Percentiles rank a stretch among this genome's conserved stretches.
These are phyloP conservation scores for Lucilia sericata DNA, from an alignment of 1,140 invertebrate species.

Conservation along the genomic window DNA sequence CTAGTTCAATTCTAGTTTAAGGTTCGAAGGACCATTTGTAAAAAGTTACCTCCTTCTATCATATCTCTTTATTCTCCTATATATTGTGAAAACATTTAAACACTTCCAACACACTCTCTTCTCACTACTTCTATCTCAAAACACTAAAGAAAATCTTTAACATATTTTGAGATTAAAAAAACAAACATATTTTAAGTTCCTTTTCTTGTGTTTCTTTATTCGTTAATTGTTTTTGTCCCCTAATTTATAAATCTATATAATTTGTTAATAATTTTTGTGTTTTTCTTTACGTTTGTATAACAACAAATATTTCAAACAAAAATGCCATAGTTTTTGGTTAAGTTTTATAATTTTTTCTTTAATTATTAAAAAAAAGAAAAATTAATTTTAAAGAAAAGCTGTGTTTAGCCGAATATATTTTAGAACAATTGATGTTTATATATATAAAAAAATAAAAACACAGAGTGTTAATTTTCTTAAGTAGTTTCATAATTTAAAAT, in stretches of 20 bases:
- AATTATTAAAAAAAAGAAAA: conserved; percentile 33
- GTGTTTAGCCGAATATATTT: background rate
- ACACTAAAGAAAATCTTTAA: background rate
- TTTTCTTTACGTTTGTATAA: background rate
- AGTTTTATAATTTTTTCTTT: conserved; percentile 30
- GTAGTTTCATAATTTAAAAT: too few relatives aligned
- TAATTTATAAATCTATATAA: background rate
- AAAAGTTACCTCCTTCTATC: too few relatives aligned
- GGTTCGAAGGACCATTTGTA: background rate
- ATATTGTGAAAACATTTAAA: background rate
- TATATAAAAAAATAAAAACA: too few relatives aligned
- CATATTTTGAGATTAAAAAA: background rate
- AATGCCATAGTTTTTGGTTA: conserved; percentile 44
- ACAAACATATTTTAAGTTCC: too few relatives aligned
- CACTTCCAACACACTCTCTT: too few relatives aligned
- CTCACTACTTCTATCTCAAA: background rate
- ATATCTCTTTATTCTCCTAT: background rate
- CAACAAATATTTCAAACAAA: conserved; percentile 28
- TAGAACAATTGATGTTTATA: background rate
- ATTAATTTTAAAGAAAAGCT: background rate
- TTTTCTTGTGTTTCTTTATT: background rate
- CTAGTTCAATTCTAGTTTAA: too few relatives aligned
- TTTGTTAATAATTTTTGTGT: background rate
- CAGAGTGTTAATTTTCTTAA: too few relatives aligned
- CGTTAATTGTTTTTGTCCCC: background rate